Percentiles rank a stretch among this genome's conserved stretches.
Evolutionary conservation across 2,113 vertebrate species (phyloP).

Genomic region (Siniperca chuatsi): DNA sequence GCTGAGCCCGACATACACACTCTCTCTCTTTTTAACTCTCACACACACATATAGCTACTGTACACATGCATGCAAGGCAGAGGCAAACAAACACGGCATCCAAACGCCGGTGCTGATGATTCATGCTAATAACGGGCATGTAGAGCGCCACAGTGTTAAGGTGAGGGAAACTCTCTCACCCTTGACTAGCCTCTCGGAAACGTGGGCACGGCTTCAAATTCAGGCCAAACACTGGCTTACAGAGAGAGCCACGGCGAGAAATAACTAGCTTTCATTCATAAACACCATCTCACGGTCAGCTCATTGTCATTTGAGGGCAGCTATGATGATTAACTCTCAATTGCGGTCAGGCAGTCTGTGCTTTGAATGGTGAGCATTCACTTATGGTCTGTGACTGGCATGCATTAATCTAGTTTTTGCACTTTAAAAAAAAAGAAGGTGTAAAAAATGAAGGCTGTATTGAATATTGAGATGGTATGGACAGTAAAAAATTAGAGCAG

Average conservation of each 20-base stretch:
- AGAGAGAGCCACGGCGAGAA: constrained; percentile 12
- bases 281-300: constrained; percentile 41
- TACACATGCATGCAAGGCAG: constrained; percentile 39
- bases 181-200: constrained; percentile 66
- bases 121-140: constrained; percentile 58
- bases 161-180: constrained; percentile 69
- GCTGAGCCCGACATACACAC: constrained; percentile 36
- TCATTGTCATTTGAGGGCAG: constrained; percentile 53
- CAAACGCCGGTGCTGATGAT: constrained; percentile 58
- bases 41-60: constrained; percentile 51
- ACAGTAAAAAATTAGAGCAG: constrained; percentile 3
- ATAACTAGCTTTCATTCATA: constrained; percentile 49
- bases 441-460: constrained; percentile 6
- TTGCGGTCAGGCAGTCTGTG: constrained; percentile 9
- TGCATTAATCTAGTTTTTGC: constrained; percentile 2
- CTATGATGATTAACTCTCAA: constrained; percentile 42
- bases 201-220: constrained; percentile 41
- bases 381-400: constrained; percentile 5
- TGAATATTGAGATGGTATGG: background rate
- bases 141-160: constrained; percentile 33
- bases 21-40: constrained; percentile 9
- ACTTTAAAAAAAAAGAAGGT: background rate
- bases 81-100: constrained; percentile 63
- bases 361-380: constrained; percentile 26
- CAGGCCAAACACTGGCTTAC: constrained; percentile 47